Evolutionary conservation across 2,888 invertebrate genomes (phyloP).

Genomic region (Geotrupes spiniger): DNA sequence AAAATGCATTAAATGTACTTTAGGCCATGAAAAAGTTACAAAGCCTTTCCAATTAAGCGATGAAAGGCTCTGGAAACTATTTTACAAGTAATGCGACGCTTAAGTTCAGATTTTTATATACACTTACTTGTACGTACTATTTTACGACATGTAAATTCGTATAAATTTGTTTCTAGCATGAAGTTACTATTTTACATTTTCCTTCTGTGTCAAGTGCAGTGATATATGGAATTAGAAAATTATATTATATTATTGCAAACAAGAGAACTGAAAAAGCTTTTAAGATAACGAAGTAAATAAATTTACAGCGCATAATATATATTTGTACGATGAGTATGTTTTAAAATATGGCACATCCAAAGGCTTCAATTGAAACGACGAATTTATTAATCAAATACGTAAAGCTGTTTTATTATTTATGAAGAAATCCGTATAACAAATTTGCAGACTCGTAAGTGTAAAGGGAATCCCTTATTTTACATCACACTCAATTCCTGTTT

Average conservation of each 20-base stretch:
- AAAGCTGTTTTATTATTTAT: slow-evolving; percentile 28
- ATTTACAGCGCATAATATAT: not conserved
- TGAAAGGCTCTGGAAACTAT: too few relatives aligned
- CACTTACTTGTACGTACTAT: too few relatives aligned
- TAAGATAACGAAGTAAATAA: slow-evolving; percentile 7
- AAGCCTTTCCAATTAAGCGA: too few relatives aligned
- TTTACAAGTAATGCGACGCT: too few relatives aligned
- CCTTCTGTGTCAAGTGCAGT: too few relatives aligned
- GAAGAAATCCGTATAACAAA: slow-evolving; percentile 21
- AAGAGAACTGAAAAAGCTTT: slow-evolving; percentile 7
- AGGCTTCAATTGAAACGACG: slow-evolving; percentile 7
- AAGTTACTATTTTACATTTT: too few relatives aligned
- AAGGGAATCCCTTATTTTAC: slow-evolving; percentile 43
- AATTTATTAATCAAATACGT: slow-evolving; percentile 27
- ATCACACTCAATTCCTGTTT: slow-evolving; percentile 40
- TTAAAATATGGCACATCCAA: slow-evolving; percentile 1
- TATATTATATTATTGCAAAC: not conserved
- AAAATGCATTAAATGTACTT: too few relatives aligned
- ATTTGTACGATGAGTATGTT: not conserved
- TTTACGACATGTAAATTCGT: too few relatives aligned
- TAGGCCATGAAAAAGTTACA: too few relatives aligned
- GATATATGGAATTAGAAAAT: too few relatives aligned
- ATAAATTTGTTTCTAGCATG: too few relatives aligned
- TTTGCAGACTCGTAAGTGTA: slow-evolving; percentile 19
- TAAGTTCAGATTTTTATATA: too few relatives aligned